Evolutionary conservation across 2,888 invertebrate species (phyloP).

Genomic region (Abrostola tripartita): DNA sequence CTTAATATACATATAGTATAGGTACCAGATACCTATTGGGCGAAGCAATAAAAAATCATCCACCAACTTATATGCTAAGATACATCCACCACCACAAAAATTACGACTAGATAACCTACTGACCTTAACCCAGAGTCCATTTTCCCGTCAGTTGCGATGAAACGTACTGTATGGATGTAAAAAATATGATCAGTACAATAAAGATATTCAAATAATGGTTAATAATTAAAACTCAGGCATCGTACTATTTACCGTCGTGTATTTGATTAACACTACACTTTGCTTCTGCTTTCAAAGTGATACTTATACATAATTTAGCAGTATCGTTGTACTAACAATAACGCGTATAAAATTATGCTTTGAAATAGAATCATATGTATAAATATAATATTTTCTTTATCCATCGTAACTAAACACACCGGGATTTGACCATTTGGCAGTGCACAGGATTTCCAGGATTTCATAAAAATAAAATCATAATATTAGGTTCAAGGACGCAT

Average conservation of each 20-base stretch:
- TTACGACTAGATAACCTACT: constrained; percentile 61
- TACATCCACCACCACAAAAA: constrained; percentile 64
- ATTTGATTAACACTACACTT: constrained; percentile 2
- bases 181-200: constrained; percentile 47
- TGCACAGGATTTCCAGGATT: background rate
- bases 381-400: background rate
- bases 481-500: no score
- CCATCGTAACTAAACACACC: background rate
- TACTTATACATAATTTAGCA: no score
- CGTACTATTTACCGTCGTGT: constrained; percentile 12
- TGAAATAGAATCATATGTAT: background rate
- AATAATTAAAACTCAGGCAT: constrained; percentile 38
- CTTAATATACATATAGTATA: background rate
- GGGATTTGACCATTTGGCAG: background rate
- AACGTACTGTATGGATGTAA: constrained; percentile 70
- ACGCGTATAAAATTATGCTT: background rate
- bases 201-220: constrained; percentile 44
- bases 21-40: constrained; percentile 11
- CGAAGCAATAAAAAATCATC: constrained; percentile 31
- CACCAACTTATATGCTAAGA: constrained; percentile 28
- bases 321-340: no score
- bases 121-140: constrained; percentile 71
- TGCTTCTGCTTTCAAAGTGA: no score
- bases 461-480: background rate
- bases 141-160: constrained; percentile 70